Percentiles rank a stretch among this genome's conserved stretches.
These are phyloP conservation scores for Acrobasis consociella DNA, from an alignment of 2,888 invertebrate genomes.

Conservation along the genomic window DNA sequence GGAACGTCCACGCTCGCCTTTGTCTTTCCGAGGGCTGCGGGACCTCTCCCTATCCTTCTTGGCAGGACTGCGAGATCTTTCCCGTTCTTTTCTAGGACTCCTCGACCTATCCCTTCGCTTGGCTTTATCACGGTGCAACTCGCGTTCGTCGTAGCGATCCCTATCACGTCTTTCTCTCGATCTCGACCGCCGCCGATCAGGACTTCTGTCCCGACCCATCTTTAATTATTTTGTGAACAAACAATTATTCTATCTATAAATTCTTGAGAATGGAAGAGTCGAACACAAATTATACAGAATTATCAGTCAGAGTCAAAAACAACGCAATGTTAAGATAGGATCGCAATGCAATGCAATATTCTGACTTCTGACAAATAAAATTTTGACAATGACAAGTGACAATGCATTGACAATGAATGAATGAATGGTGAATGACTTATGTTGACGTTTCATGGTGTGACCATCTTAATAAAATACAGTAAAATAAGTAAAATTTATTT, in stretches of 20 bases:
- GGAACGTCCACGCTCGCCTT: slow-evolving; percentile 62
- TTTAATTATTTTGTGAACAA: slow-evolving; percentile 1
- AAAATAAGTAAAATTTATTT: too few species aligned
- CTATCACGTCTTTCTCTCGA: slow-evolving; percentile 71
- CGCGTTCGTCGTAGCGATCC: slow-evolving; percentile 72
- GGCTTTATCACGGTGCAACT: slow-evolving; percentile 65
- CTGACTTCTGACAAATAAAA: too few species aligned
- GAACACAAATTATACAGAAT: too few species aligned
- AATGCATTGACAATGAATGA: too few species aligned
- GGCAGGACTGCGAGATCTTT: slow-evolving; percentile 59
- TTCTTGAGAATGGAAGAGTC: too few species aligned
- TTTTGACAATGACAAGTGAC: too few species aligned
- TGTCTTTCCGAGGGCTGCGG: slow-evolving; percentile 49
- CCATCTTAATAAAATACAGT: too few species aligned
- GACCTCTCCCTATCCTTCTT: slow-evolving; percentile 59
- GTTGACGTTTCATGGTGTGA: too few species aligned
- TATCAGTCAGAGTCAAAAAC: too few species aligned
- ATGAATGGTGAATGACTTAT: too few species aligned
- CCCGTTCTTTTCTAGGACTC: slow-evolving; percentile 64
- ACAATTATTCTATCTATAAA: neutral
- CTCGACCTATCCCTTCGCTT: slow-evolving; percentile 68
- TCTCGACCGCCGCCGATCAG: slow-evolving; percentile 70
- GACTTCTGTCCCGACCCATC: slow-evolving; percentile 71
- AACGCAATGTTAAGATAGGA: too few species aligned
- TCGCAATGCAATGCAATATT: too few species aligned